Percentiles rank a stretch among this genome's conserved stretches.
Conservation (phyloP, 1,140 invertebrate genomes). For the Stegodyphus dumicola region DNA sequence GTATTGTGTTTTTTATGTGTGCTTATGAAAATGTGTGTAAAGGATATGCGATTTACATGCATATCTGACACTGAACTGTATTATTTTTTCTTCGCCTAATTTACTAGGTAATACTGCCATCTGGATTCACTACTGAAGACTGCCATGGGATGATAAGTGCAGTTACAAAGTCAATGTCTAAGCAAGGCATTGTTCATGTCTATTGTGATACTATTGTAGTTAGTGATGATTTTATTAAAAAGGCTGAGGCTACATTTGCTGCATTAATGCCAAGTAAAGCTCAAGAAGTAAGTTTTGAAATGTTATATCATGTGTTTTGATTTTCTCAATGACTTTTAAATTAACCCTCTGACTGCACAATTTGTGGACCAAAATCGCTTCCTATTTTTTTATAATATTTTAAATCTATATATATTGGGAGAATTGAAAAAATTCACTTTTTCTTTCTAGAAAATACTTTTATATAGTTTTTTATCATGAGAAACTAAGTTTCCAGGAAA, state of each 20-base stretch:
- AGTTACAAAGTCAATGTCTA: constrained; percentile 34
- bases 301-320: neutral
- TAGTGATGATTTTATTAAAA: constrained; percentile 76
- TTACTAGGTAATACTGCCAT: constrained; percentile 63
- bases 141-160: constrained; percentile 58
- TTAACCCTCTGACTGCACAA: too few species aligned
- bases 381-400: too few species aligned
- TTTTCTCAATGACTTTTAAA: neutral
- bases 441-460: too few species aligned
- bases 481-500: too few species aligned
- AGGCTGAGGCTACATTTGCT: constrained; percentile 78
- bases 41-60: too few species aligned
- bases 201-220: constrained; percentile 71
- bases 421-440: too few species aligned
- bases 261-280: constrained; percentile 79
- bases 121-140: constrained; percentile 64
- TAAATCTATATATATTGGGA: too few species aligned
- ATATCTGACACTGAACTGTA: too few species aligned
- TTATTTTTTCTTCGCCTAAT: neutral
- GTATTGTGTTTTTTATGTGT: too few species aligned
- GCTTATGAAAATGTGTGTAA: too few species aligned
- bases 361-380: too few species aligned
- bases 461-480: too few species aligned
- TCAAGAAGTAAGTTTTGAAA: constrained; percentile 70
- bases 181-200: constrained; percentile 58